Evolutionary conservation across 1,140 invertebrate species (phyloP).

Genomic region (Lamellibrachia luymesi): DNA sequence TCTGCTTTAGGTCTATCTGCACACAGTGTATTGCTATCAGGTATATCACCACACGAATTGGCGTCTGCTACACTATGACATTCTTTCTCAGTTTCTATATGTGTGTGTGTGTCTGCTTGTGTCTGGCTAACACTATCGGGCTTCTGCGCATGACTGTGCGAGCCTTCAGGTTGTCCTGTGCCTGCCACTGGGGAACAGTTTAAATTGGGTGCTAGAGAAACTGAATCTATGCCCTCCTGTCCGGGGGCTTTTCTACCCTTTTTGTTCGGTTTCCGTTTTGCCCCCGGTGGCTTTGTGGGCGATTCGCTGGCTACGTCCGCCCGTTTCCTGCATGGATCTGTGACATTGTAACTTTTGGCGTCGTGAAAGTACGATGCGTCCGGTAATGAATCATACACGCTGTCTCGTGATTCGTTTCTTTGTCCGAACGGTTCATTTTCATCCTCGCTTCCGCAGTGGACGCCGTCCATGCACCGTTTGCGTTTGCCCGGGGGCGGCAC

Average conservation of each 20-base stretch:
- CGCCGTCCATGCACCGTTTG: not conserved
- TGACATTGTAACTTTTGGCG: not conserved
- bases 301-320: not conserved
- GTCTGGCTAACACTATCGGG: not conserved
- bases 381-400: not conserved
- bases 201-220: not conserved
- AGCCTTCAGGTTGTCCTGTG: not conserved
- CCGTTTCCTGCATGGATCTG: not conserved
- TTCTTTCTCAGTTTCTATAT: not conserved
- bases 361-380: not conserved
- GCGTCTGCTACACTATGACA: not conserved
- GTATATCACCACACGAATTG: not conserved
- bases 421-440: not conserved
- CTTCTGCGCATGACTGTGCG: not conserved
- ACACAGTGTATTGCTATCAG: not conserved
- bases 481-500: not conserved
- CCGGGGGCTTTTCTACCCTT: not conserved
- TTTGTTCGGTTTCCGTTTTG: not conserved
- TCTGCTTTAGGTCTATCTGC: not conserved
- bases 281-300: not conserved
- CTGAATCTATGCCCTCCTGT: not conserved
- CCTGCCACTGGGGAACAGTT: not conserved
- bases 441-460: conserved; percentile 7
- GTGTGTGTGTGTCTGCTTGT: not conserved
- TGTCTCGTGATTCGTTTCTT: not conserved